Evolutionary conservation across 2,113 vertebrate genomes (phyloP).

Genomic region (Trinectes maculatus): DNA sequence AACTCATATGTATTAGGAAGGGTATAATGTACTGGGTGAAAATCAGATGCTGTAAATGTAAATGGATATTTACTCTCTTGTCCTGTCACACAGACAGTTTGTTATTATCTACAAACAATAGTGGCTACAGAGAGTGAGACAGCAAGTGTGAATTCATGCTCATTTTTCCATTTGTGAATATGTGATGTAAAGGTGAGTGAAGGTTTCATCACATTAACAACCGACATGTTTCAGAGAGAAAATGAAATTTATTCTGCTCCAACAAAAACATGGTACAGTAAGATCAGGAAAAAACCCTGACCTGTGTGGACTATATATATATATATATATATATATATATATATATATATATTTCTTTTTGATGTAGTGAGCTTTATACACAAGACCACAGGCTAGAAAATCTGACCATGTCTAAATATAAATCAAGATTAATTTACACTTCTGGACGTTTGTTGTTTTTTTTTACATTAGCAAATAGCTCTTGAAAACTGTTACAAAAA

Average conservation of each 20-base stretch:
- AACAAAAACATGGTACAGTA: too few relatives aligned
- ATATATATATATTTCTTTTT: neutral
- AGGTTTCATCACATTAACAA: constrained; percentile 19
- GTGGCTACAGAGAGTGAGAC: constrained; percentile 3
- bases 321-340: too few relatives aligned
- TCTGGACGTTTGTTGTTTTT: neutral
- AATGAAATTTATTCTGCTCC: too few relatives aligned
- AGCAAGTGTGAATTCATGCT: neutral
- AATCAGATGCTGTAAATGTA: constrained; percentile 1
- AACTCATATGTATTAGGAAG: constrained; percentile 11
- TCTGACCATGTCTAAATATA: neutral
- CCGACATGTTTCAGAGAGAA: constrained; percentile 11
- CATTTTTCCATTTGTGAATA: too few relatives aligned
- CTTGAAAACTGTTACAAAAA: too few relatives aligned
- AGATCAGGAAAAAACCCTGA: neutral
- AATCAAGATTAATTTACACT: neutral
- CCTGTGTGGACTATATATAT: neutral
- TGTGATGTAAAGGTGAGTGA: too few relatives aligned
- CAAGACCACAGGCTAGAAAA: neutral
- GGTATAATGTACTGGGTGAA: neutral
- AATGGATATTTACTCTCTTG: neutral
- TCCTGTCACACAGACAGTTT: neutral
- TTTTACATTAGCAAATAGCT: neutral
- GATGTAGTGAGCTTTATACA: neutral
- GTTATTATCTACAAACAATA: constrained; percentile 1